Base-by-base conservation (phyloP, 1,140 invertebrate genomes). In the Tetragonula clypearis region DNA sequence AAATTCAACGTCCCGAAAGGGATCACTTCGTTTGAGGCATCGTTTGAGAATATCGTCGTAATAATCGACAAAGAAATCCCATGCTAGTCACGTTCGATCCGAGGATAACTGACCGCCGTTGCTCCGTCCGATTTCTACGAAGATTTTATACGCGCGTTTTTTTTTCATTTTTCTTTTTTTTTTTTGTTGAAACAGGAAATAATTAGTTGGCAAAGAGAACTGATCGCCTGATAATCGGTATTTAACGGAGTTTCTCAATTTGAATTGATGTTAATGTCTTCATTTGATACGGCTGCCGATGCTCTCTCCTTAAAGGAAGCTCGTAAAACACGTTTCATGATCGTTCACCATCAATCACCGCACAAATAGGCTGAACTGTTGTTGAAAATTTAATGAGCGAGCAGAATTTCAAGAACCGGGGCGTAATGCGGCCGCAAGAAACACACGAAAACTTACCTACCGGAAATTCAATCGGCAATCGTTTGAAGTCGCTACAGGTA, bases 351-450 rank as follows among this genome's bases (percentile, higher is more conserved):
- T 74, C 41, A 74, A 74, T 74, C 72, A 74, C 41, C 11, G 49
- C 72, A 74, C 49, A 49, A 74, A 74, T 74, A 55, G n/a, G 26
- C 55, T 56, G 73, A 55, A 74, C 26, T 30, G 56, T 26, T 56
- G 53, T 26, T 55, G 19, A 74, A 74, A 74, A 74, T 74, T 74
- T 55, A 74, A 74, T 17, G 73, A 74, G 72, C n/a, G 35, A 74
- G 9, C 17, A 56, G 19, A 17, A 74, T 21, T 26, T 74, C 4
- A 26, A 41, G 8, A 74, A 15, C 1, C 49, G 15, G 55, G 17
- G 66, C 66, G 30, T 35, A 35, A 30, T 21, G 35, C 15, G 19
- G 26, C 21, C 68, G 12, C 21, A 21, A 68, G 35, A 30, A 30
- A 23, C 35, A 41, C 21, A 14, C 23, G 68, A 9, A 68, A 35